Conservation (phyloP, 2,113 vertebrate genomes). For the Marcusenius ussheri region DNA sequence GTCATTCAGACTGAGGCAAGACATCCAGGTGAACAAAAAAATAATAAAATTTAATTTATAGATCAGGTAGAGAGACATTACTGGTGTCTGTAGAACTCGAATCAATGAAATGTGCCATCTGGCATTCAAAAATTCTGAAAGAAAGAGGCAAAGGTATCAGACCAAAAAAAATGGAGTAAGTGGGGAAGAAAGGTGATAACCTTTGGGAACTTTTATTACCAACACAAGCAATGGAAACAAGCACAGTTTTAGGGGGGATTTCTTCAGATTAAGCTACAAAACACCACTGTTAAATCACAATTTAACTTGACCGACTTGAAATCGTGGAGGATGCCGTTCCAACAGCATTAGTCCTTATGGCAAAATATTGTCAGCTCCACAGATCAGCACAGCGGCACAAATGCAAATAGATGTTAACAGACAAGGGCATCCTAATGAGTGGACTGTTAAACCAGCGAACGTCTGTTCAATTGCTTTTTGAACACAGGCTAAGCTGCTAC, state of each 20-base stretch:
- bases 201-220: not conserved
- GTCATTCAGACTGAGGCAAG: constrained; percentile 21
- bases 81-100: constrained; percentile 52
- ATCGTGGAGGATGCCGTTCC: not conserved
- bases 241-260: not conserved
- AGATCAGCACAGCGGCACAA: not conserved
- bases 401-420: not conserved
- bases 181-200: not conserved
- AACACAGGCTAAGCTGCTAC: not conserved
- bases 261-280: not conserved
- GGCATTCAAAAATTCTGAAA: constrained; percentile 65
- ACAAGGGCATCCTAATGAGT: not conserved
- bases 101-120: constrained; percentile 48
- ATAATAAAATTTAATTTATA: constrained; percentile 23
- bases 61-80: constrained; percentile 50
- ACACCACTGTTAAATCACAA: not conserved
- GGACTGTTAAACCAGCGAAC: not conserved
- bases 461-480: not conserved
- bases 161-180: constrained; percentile 13
- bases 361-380: not conserved
- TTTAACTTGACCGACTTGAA: not conserved
- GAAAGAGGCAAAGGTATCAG: constrained; percentile 53
- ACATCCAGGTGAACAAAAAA: constrained; percentile 17
- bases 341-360: not conserved
- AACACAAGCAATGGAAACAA: not conserved